Percentiles rank a stretch among this genome's conserved stretches.
phyloP scores from a whole-genome alignment of 37 sponge, comb jelly and placozoan species.

The Agelas oroides region DNA sequence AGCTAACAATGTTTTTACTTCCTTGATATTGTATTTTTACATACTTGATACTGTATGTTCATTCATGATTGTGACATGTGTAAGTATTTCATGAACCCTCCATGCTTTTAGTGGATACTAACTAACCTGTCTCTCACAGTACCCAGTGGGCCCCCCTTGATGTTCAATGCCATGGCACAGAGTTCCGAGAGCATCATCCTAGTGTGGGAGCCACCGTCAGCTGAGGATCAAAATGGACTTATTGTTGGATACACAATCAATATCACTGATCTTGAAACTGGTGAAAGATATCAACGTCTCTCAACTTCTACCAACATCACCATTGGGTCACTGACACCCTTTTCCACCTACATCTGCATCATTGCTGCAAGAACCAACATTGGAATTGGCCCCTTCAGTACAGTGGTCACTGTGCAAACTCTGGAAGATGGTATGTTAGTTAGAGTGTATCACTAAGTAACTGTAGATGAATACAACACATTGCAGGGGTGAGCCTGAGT shows the following conservation, averaged over 20 bases:
- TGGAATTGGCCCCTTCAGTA: constrained; percentile 43
- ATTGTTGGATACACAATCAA: neutral
- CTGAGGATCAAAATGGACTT: neutral
- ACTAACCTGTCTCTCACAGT: too few relatives aligned
- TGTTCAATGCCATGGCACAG: neutral
- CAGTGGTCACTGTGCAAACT: constrained; percentile 19
- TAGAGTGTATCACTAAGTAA: too few relatives aligned
- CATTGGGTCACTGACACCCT: constrained; percentile 25
- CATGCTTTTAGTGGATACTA: too few relatives aligned
- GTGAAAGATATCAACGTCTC: neutral
- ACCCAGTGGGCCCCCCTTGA: neutral
- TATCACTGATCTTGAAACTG: neutral
- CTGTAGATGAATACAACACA: too few relatives aligned
- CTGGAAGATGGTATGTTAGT: constrained; percentile 50
- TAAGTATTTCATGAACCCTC: too few relatives aligned
- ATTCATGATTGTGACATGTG: too few relatives aligned
- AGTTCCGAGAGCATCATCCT: neutral
- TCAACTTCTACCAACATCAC: neutral
- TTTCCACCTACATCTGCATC: constrained; percentile 29
- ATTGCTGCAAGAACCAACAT: constrained; percentile 40
- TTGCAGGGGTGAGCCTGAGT: too few relatives aligned
- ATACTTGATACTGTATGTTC: too few relatives aligned
- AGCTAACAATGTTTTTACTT: too few relatives aligned
- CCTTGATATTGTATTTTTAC: too few relatives aligned
- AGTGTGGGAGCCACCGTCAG: neutral